Base-by-base conservation (phyloP, 2,888 invertebrate genomes). In the Nymphalis polychloros region DNA sequence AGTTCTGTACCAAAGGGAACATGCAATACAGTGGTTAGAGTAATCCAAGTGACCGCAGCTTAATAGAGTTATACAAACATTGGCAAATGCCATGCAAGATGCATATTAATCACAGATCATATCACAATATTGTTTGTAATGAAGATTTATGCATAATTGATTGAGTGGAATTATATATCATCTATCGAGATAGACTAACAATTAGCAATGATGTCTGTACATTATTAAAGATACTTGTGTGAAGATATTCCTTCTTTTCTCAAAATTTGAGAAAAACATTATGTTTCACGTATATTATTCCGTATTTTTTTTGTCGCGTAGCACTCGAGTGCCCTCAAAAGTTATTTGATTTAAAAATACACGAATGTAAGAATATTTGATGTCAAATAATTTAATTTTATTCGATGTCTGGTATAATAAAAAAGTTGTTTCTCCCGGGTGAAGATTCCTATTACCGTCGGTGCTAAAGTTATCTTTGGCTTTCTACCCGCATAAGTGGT, bases 311-410 rank as follows among this genome's bases (percentile, higher is more conserved):
- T 60, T 55, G 59, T 67, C 63, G 69, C 41, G 47, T 27, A 55
- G 31, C 19, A 35, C 55, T 59, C 55, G 49, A 67, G 67, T 60
- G 63, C 53, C 20, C 61, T 67, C 61, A 63, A 63, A 61, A 47
- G 57, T 63, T 65, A 68, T 68, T 68, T 59, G 64, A 64, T 68
- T 64, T 65, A 59, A 68, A 72, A 72, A 69, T 68, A 67, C 65
- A 67, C 60, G 49, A 66, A 57, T 50, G 61, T 63, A 63, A 59
- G 63, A 65, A 62, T 63, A 63, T 64, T 66, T 50, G 65, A 68
- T 50, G 35, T 69, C 62, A 70, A 70, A 70, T 68, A 69, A 71
- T 72, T 71, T 72, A 64, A 65, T 73, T 74, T 72, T 72, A 68
- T 72, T 71, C 67, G 63, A 69, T 62, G 63, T 70, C 59, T 72